Conservation (phyloP, 2,888 invertebrate genomes). For the Sarcophaga caerulescens region DNA sequence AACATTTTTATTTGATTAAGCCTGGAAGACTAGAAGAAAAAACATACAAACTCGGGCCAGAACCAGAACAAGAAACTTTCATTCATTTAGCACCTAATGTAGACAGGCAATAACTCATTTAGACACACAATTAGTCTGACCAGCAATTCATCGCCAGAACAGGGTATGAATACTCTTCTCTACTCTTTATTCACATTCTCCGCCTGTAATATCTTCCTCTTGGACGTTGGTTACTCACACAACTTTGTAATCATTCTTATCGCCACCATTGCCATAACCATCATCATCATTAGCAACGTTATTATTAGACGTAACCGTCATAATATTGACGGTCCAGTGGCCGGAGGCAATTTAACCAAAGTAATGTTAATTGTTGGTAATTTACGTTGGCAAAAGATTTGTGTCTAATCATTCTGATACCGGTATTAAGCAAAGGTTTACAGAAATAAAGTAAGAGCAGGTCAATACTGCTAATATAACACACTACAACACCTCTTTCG, state of each 20-base stretch:
- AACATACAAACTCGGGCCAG: too few species aligned
- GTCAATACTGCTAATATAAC: background rate
- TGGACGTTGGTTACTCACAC: background rate
- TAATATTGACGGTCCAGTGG: background rate
- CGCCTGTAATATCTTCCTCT: background rate
- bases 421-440: background rate
- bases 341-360: slow-evolving; percentile 16
- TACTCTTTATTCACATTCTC: too few species aligned
- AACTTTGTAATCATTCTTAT: slow-evolving; percentile 30
- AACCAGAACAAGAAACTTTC: too few species aligned
- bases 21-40: too few species aligned
- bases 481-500: background rate
- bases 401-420: slow-evolving; percentile 11
- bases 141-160: too few species aligned
- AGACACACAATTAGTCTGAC: too few species aligned
- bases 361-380: slow-evolving; percentile 9
- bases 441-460: too few species aligned
- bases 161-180: background rate
- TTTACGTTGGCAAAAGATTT: background rate
- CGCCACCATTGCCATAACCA: slow-evolving; percentile 19
- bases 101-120: too few species aligned
- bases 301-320: background rate
- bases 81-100: too few species aligned
- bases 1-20: too few species aligned
- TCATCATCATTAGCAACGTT: background rate